phyloP scores from a whole-genome alignment of 2,113 vertebrate species.

The Pitta sordida region DNA sequence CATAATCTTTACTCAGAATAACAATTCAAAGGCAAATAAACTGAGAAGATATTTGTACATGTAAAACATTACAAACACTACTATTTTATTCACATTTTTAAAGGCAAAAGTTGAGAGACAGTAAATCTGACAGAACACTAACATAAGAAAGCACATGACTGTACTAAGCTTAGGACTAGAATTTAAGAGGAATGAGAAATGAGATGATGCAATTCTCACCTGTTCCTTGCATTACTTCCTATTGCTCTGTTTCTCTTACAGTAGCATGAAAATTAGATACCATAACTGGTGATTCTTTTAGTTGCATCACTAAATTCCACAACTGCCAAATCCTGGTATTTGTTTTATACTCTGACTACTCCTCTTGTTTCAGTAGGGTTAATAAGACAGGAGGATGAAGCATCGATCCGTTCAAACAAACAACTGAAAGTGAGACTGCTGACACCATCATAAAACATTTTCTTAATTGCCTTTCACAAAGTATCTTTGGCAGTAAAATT shows the following conservation, averaged over 20 bases:
- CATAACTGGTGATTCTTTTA: not conserved
- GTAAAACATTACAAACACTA: not conserved
- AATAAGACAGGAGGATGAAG: not conserved
- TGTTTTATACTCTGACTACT: not conserved
- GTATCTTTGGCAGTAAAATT: not conserved
- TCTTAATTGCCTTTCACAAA: not conserved
- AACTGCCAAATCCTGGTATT: not conserved
- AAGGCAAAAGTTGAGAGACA: not conserved
- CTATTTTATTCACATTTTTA: not conserved
- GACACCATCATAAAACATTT: not conserved
- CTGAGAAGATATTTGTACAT: not conserved
- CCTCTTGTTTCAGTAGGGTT: not conserved
- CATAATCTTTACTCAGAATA: not conserved
- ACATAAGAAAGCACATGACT: not conserved
- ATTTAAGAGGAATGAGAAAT: not conserved
- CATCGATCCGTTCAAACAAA: not conserved
- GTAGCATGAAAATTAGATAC: not conserved
- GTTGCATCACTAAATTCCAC: not conserved
- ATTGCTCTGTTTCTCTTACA: not conserved
- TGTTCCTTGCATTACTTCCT: not conserved
- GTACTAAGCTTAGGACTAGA: not conserved
- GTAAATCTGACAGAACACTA: not conserved
- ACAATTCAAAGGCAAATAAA: not conserved
- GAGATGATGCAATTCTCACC: not conserved
- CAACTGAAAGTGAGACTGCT: not conserved